These are phyloP conservation scores for Mastacembelus armatus DNA, from an alignment of 2,797 vertebrate genomes.

Conservation along the genomic window DNA sequence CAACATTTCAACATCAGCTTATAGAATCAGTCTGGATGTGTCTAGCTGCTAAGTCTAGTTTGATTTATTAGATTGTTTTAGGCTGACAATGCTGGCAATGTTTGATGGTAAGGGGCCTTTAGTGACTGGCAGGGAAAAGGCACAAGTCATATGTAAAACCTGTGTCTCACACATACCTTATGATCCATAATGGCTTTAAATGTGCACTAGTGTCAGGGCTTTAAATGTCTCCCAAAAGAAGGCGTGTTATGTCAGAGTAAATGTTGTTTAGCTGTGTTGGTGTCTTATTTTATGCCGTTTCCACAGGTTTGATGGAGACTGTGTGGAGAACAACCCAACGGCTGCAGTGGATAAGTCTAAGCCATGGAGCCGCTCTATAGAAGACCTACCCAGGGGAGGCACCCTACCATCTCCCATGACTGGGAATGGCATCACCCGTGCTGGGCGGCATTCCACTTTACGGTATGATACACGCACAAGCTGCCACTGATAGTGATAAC, in stretches of 20 bases:
- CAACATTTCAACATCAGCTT: too few relatives aligned
- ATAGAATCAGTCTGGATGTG: background rate
- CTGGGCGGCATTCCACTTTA: slow-evolving; percentile 89
- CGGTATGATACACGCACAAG: slow-evolving; percentile 68
- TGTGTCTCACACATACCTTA: too few relatives aligned
- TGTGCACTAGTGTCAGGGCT: background rate
- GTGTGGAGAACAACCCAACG: slow-evolving; percentile 91
- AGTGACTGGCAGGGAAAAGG: too few relatives aligned
- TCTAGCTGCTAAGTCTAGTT: background rate
- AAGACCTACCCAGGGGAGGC: slow-evolving; percentile 91
- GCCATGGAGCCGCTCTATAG: slow-evolving; percentile 95
- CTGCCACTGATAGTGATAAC: background rate
- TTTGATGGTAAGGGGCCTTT: too few relatives aligned
- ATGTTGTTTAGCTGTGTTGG: background rate
- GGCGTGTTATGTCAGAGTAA: background rate
- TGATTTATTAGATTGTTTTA: background rate
- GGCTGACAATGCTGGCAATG: background rate
- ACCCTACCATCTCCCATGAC: slow-evolving; percentile 88
- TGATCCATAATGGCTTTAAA: too few relatives aligned
- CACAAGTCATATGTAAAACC: too few relatives aligned
- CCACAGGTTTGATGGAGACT: slow-evolving; percentile 93
- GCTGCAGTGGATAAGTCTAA: slow-evolving; percentile 88
- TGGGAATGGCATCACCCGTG: slow-evolving; percentile 88
- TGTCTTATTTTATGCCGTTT: slow-evolving; percentile 1
- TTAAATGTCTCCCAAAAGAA: too few relatives aligned